Evolutionary conservation across 2,888 invertebrate genomes (phyloP), one percentile per base, ranked within the genome.

Genomic region (Sphaerophoria taeniata): DNA sequence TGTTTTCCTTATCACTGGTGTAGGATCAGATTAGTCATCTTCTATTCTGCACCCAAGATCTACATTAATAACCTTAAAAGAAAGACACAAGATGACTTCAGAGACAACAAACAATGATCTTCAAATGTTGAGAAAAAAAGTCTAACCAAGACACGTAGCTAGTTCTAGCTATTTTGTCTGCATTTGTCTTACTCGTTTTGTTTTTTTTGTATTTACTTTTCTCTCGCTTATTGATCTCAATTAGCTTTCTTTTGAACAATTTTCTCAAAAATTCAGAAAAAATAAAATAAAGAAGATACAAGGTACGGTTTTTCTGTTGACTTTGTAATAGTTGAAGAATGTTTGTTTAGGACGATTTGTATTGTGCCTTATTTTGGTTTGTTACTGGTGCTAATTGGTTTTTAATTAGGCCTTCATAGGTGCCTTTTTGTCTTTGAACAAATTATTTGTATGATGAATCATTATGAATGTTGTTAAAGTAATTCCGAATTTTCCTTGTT

Each of bases 11-110:
- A 84, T 84, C 84, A 80, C 24, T 24, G 24, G 39, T 60, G 31
- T 69, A 67, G 71, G 75, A 84, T 84, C 84, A 84, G 84, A 84
- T 84, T 84, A 84, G 84, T 84, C 84, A 84, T 84, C 43, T 43
- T 43, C 7, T 24, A 1, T 1, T 24, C 7, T 39, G 43, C 43
- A 6, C 84, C 65, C 45, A 79, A 83, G 70, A 83, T 79, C 78
- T 65, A 65, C 61, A 47, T 24, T 24, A 24, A 24, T 49, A 16
- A 47, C n/a, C 33, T 43, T 43, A 24, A 49, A 78, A 39, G 71
- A 53, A 51, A 45, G 49, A 43, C 39, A 53, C 45, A 63, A 14
- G 12, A 34, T 11, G 14, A 34, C n/a, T 12, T 43, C 43, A 31
- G 12, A 4, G 31, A 47, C 47, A 36, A 14, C n/a, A 49, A 67